A percentile compares a stretch with the other conserved stretches of the same genome.
Conservation (phyloP, 2,888 invertebrate species). For the Ditylenchus weischeri region DNA sequence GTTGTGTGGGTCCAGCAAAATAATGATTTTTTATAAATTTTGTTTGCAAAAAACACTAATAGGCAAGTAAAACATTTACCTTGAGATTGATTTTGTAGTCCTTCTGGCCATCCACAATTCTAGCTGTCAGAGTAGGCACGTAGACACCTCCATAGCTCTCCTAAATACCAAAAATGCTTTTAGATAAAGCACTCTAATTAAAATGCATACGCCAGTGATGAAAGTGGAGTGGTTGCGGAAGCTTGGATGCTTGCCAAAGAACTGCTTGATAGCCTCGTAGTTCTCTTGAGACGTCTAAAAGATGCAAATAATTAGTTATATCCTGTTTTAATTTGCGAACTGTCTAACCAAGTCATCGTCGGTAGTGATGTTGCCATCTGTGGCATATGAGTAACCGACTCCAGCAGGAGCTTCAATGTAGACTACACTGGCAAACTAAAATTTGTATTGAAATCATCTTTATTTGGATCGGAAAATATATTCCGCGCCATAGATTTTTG, state of each 20-base stretch:
- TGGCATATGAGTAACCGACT: slow-evolving; percentile 64
- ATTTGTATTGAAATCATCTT: too few relatives aligned
- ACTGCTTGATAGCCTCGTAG: slow-evolving; percentile 62
- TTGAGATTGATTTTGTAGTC: slow-evolving; percentile 55
- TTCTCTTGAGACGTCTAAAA: slow-evolving; percentile 61
- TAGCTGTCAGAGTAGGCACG: slow-evolving; percentile 61
- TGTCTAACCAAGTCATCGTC: slow-evolving; percentile 35
- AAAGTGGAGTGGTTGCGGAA: slow-evolving; percentile 61
- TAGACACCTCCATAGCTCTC: slow-evolving; percentile 63
- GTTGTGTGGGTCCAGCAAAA: too few relatives aligned
- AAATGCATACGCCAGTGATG: slow-evolving; percentile 60
- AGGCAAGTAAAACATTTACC: slow-evolving; percentile 16
- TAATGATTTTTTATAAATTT: too few relatives aligned
- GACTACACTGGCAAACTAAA: slow-evolving; percentile 59
- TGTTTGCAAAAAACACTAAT: too few relatives aligned
- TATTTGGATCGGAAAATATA: too few relatives aligned
- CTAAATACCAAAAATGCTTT: too few relatives aligned
- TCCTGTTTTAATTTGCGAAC: background rate
- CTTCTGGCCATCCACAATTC: slow-evolving; percentile 58
- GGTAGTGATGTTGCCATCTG: slow-evolving; percentile 59
- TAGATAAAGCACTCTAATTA: too few relatives aligned
- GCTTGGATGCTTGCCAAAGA: slow-evolving; percentile 62
- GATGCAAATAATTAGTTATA: background rate
- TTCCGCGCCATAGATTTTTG: too few relatives aligned
- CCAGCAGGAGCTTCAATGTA: slow-evolving; percentile 65